These are phyloP conservation scores for Noctuana brunneofusca DNA, from an alignment of 2,888 invertebrate genomes.

Conservation along the genomic window DNA sequence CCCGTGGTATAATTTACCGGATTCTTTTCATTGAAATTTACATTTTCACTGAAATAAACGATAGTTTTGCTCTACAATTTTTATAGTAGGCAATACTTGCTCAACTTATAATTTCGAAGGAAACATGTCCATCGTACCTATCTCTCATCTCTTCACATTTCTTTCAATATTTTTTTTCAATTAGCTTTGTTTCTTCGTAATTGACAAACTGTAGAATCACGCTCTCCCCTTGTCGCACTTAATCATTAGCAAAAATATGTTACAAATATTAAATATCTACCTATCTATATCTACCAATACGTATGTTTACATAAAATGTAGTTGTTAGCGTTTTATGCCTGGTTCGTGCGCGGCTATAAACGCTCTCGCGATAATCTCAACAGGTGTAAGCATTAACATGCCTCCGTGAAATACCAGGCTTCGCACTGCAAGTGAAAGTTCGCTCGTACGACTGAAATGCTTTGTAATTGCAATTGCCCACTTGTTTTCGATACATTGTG, in stretches of 20 bases:
- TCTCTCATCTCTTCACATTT: too few relatives aligned
- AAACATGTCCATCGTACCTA: too few relatives aligned
- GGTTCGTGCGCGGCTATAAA: slow-evolving; percentile 1
- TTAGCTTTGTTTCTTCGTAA: too few relatives aligned
- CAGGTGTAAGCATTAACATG: slow-evolving; percentile 31
- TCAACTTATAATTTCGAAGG: too few relatives aligned
- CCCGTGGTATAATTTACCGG: too few relatives aligned
- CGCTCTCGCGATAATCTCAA: slow-evolving; percentile 27
- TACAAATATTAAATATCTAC: not conserved
- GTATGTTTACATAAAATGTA: not conserved
- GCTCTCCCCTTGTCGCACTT: not conserved
- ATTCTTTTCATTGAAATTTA: too few relatives aligned
- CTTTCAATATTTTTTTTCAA: too few relatives aligned
- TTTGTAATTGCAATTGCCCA: slow-evolving; percentile 8
- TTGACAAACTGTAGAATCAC: too few relatives aligned
- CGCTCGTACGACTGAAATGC: not conserved
- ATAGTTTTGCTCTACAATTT: too few relatives aligned
- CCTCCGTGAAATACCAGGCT: slow-evolving; percentile 20
- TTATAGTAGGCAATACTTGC: too few relatives aligned
- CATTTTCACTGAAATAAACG: too few relatives aligned
- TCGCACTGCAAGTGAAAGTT: slow-evolving; percentile 13
- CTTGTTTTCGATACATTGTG: slow-evolving; percentile 9
- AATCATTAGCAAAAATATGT: not conserved
- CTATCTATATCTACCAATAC: too few relatives aligned
- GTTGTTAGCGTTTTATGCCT: slow-evolving; percentile 7